Evolutionary conservation across 2,113 vertebrate genomes (phyloP).

Genomic region (Pelvicachromis taeniatus): DNA sequence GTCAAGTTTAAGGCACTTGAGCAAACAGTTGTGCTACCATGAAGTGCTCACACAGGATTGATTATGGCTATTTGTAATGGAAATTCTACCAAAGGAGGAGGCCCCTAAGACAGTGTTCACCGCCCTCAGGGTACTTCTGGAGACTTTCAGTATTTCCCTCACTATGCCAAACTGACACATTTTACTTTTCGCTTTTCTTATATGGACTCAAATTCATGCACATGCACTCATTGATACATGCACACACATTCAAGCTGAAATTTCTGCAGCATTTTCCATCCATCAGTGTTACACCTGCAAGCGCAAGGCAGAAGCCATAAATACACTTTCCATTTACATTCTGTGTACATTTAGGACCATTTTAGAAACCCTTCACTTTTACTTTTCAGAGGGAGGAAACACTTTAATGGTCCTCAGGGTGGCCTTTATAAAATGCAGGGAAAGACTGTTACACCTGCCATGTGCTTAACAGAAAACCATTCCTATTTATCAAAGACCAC

Average conservation of each 20-base stretch:
- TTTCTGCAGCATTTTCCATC: slow-evolving; percentile 14
- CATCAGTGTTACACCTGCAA: slow-evolving; percentile 21
- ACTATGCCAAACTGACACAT: background rate
- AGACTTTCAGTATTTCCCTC: slow-evolving; percentile 15
- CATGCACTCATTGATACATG: background rate
- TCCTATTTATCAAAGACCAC: background rate
- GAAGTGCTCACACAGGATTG: slow-evolving; percentile 1
- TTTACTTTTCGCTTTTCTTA: background rate
- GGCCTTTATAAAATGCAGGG: background rate
- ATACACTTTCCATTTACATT: background rate
- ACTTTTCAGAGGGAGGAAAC: background rate
- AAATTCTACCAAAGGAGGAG: slow-evolving; percentile 32
- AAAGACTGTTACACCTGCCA: background rate
- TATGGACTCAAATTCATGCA: background rate
- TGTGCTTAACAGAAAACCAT: background rate
- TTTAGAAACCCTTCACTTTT: background rate
- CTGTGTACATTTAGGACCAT: background rate
- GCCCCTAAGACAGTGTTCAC: background rate
- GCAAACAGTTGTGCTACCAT: background rate
- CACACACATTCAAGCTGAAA: background rate
- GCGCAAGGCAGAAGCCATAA: background rate
- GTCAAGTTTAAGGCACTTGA: background rate
- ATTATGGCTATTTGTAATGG: slow-evolving; percentile 19
- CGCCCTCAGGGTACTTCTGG: background rate
- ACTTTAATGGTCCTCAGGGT: background rate